phyloP scores from a whole-genome alignment of 1,140 invertebrate genomes.

The Agrypnia vestita region DNA sequence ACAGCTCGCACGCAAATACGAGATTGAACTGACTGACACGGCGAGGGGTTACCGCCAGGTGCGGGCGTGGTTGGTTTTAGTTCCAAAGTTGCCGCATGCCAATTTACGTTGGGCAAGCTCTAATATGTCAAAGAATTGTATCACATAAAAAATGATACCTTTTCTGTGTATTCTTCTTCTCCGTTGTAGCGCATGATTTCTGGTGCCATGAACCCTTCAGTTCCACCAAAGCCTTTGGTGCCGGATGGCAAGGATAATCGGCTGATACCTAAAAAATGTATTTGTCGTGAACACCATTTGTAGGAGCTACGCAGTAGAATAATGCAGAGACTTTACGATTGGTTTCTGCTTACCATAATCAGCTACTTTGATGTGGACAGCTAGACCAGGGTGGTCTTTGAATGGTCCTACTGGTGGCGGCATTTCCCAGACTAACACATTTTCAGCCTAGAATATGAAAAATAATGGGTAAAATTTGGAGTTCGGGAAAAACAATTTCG shows the following conservation, averaged over 20 bases:
- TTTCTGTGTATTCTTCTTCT: conserved; percentile 98
- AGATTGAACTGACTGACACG: too few species aligned
- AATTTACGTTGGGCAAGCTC: too few species aligned
- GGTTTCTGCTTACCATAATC: conserved; percentile 86
- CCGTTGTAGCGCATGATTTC: conserved; percentile 99
- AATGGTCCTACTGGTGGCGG: conserved; percentile 71
- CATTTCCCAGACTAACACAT: conserved; percentile 97
- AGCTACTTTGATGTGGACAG: conserved; percentile 92
- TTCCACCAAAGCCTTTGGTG: conserved; percentile 97
- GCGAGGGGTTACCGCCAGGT: too few species aligned
- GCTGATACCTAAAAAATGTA: conserved; percentile 81
- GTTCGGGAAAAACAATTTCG: too few species aligned
- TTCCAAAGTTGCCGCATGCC: too few species aligned
- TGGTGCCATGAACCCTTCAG: conserved; percentile 98
- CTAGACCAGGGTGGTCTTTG: conserved; percentile 75
- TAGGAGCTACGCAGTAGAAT: not conserved
- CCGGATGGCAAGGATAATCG: conserved; percentile 89
- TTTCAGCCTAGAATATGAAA: conserved; percentile 82
- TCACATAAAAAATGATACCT: conserved; percentile 73
- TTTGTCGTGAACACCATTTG: not conserved
- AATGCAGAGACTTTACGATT: too few species aligned
- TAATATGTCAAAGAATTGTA: conserved; percentile 25
- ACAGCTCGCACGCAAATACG: too few species aligned
- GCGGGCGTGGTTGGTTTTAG: too few species aligned
- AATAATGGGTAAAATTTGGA: not conserved